These are phyloP conservation scores for Lordiphosa collinella DNA, from an alignment of 1,140 invertebrate species.

Conservation along the genomic window DNA sequence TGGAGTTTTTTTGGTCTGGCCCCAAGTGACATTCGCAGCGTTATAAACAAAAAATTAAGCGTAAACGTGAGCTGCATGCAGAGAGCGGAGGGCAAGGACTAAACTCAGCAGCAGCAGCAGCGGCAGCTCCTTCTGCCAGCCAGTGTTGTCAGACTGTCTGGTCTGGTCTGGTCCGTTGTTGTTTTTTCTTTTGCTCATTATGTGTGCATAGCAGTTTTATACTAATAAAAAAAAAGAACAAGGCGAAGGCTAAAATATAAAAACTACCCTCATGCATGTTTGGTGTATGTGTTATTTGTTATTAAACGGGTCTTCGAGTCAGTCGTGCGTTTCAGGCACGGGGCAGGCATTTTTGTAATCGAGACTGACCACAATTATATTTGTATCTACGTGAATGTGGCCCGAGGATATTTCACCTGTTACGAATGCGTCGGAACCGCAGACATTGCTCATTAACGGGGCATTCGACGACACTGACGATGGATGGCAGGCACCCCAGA, in stretches of 20 bases:
- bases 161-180: conserved; percentile 15
- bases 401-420: conserved; percentile 33
- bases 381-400: conserved; percentile 2
- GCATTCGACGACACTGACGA: background rate
- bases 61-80: conserved; percentile 63
- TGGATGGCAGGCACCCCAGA: background rate
- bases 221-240: conserved; percentile 32
- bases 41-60: conserved; percentile 74
- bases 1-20: background rate
- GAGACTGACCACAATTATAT: conserved; percentile 65
- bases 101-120: background rate
- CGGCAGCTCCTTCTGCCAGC: conserved; percentile 8
- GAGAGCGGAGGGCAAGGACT: background rate
- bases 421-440: conserved; percentile 8
- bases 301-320: conserved; percentile 53
- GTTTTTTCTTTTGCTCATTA: conserved; percentile 69
- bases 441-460: conserved; percentile 49
- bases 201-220: conserved; percentile 37
- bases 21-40: conserved; percentile 62
- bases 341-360: conserved; percentile 53
- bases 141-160: conserved; percentile 27
- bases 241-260: conserved; percentile 4
- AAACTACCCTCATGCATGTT: conserved; percentile 53
- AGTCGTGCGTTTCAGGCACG: conserved; percentile 47
- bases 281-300: conserved; percentile 43